Conservation (phyloP, 2,888 invertebrate genomes). For the Acleris sparsana region DNA sequence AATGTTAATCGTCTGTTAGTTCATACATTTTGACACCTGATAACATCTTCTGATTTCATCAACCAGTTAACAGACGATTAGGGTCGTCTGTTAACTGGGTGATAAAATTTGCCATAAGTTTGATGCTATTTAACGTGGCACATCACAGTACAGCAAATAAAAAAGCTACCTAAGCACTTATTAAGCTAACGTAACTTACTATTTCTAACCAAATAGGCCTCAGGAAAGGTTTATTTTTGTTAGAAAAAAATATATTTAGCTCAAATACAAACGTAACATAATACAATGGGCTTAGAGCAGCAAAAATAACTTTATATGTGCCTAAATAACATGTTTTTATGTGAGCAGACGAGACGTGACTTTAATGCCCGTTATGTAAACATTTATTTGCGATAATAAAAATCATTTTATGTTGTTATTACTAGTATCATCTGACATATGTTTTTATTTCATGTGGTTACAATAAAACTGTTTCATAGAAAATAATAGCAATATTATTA, state of each 20-base stretch:
- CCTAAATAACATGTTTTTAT: constrained; percentile 2
- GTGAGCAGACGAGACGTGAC: background rate
- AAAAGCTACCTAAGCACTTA: too few relatives aligned
- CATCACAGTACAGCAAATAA: too few relatives aligned
- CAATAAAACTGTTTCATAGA: background rate
- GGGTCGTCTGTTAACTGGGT: too few relatives aligned
- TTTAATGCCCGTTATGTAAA: constrained; percentile 1
- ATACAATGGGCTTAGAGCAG: background rate
- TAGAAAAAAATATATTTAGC: background rate
- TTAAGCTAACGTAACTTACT: too few relatives aligned
- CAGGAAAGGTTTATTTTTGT: background rate
- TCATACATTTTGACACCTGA: too few relatives aligned
- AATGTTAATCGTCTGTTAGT: too few relatives aligned
- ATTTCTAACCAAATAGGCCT: too few relatives aligned
- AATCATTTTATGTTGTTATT: background rate
- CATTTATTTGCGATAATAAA: background rate
- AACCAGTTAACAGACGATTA: too few relatives aligned
- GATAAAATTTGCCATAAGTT: too few relatives aligned
- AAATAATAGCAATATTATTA: too few relatives aligned
- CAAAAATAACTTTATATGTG: background rate
- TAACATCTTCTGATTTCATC: too few relatives aligned
- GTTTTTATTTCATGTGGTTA: background rate
- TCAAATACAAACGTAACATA: background rate
- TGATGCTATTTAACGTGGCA: too few relatives aligned
- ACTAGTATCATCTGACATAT: background rate